A percentile compares a stretch with the other conserved stretches of the same genome.
Evolutionary conservation across 2,888 invertebrate genomes (phyloP).

Genomic region (Myopa testacea): DNA sequence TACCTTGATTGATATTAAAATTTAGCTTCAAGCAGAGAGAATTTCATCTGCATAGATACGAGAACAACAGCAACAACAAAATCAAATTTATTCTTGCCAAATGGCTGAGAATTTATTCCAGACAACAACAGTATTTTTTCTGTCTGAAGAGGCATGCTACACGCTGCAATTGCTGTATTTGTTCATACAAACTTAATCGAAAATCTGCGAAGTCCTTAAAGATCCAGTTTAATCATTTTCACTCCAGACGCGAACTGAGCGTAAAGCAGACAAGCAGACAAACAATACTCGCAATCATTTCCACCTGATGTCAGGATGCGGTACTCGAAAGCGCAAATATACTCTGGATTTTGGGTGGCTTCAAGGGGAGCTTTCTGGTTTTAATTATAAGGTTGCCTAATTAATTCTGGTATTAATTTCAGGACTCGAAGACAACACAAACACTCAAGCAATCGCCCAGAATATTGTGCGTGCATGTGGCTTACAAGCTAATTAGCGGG

Average conservation of each 20-base stretch:
- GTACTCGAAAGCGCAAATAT: not conserved
- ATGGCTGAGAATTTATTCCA: not conserved
- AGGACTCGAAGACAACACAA: too few species aligned
- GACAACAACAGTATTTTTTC: not conserved
- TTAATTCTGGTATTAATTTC: conserved; percentile 3
- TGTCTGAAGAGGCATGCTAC: not conserved
- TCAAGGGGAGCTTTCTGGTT: too few species aligned
- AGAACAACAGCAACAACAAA: conserved; percentile 28
- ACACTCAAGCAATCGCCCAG: not conserved
- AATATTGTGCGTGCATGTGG: not conserved
- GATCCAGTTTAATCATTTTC: too few species aligned
- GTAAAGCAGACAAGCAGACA: too few species aligned
- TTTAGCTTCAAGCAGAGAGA: conserved; percentile 46
- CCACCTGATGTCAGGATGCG: not conserved
- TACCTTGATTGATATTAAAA: conserved; percentile 58
- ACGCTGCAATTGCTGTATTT: not conserved
- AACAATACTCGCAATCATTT: not conserved
- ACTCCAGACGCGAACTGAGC: too few species aligned
- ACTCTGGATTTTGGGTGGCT: not conserved
- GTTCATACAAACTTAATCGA: not conserved
- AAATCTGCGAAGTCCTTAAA: too few species aligned
- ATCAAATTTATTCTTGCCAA: conserved; percentile 3
- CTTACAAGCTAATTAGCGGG: not conserved
- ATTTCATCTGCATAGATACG: conserved; percentile 56
- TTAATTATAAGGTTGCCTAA: not conserved